These are phyloP conservation scores for Parauchenoglanis ngamensis DNA, from an alignment of 2,797 vertebrate species.

Conservation along the genomic window DNA sequence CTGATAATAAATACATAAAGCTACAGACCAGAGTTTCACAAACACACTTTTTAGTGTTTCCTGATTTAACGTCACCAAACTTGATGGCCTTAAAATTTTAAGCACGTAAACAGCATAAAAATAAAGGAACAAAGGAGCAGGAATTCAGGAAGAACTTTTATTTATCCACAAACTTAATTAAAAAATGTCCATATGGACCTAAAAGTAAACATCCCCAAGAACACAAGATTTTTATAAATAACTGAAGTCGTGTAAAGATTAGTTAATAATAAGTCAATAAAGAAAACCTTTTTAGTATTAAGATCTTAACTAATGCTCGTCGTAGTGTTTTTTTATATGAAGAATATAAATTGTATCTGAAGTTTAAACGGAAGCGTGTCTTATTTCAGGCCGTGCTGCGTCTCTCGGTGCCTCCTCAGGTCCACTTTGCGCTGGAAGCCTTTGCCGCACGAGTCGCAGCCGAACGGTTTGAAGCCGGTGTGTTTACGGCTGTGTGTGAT, in stretches of 20 bases:
- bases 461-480: constrained; percentile 97
- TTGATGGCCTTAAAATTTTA: background rate
- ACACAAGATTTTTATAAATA: constrained; percentile 35
- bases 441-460: constrained; percentile 93
- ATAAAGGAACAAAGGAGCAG: background rate
- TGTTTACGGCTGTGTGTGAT: constrained; percentile 99
- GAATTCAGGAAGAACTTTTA: constrained; percentile 13
- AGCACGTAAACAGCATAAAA: background rate
- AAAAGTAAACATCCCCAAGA: background rate
- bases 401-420: constrained; percentile 93
- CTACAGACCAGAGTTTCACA: background rate
- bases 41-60: background rate
- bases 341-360: background rate
- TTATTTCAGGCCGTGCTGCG: constrained; percentile 92
- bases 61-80: background rate
- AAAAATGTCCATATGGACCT: background rate
- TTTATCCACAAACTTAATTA: background rate
- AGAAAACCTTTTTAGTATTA: background rate
- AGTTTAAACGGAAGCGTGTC: background rate
- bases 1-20: constrained; percentile 27
- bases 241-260: background rate
- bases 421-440: constrained; percentile 98
- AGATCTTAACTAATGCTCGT: background rate
- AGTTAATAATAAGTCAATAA: background rate
- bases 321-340: constrained; percentile 9